Evolutionary conservation across 1,140 invertebrate species (phyloP).

Genomic region (Oryzaephilus surinamensis): DNA sequence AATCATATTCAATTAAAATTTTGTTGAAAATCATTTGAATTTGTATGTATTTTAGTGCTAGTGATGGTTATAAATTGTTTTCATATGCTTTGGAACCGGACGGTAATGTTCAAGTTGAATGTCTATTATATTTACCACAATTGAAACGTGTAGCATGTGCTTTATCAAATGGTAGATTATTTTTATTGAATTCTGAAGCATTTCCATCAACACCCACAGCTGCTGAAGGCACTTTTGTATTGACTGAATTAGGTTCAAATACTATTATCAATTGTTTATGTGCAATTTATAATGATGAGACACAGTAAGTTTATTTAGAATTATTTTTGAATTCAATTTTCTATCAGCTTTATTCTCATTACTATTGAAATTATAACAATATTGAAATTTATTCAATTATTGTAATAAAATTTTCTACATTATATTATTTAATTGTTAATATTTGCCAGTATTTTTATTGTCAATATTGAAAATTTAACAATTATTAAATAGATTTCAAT

Average conservation of each 20-base stretch:
- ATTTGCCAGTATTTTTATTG: too few relatives aligned
- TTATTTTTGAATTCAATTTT: neutral
- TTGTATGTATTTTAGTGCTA: conserved; percentile 33
- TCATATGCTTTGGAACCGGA: conserved; percentile 44
- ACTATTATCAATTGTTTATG: conserved; percentile 49
- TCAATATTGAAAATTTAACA: too few relatives aligned
- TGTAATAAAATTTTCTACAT: too few relatives aligned
- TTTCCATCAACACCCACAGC: conserved; percentile 48
- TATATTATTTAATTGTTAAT: too few relatives aligned
- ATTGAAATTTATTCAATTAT: too few relatives aligned
- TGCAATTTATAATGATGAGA: conserved; percentile 36
- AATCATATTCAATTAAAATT: too few relatives aligned
- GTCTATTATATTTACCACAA: conserved; percentile 51
- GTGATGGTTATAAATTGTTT: conserved; percentile 45
- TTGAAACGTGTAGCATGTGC: conserved; percentile 62
- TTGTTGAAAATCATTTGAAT: conserved; percentile 1
- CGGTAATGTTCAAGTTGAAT: conserved; percentile 46
- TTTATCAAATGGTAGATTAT: conserved; percentile 61
- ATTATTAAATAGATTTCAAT: neutral
- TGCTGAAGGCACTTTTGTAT: conserved; percentile 60
- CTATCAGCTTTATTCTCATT: too few relatives aligned
- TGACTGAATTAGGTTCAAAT: conserved; percentile 63
- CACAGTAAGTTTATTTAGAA: conserved; percentile 30
- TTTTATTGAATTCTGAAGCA: conserved; percentile 53
- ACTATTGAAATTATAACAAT: too few relatives aligned